Evolutionary conservation across 2,113 vertebrate genomes (phyloP).

Genomic region (Paramormyrops kingsleyae): DNA sequence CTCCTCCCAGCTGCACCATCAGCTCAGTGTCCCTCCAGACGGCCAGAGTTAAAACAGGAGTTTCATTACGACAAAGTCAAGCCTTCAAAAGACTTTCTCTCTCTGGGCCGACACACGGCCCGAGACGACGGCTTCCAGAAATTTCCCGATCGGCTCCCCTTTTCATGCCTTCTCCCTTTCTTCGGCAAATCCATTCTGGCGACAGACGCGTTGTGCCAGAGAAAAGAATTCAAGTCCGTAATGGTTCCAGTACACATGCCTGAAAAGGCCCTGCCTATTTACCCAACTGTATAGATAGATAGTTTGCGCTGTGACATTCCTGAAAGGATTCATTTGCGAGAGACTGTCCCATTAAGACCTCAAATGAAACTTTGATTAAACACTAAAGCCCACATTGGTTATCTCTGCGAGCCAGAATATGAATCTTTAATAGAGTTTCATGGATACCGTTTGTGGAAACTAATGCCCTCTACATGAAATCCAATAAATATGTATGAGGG

Average conservation of each 20-base stretch:
- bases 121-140: neutral
- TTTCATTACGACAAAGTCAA: neutral
- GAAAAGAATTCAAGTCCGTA: neutral
- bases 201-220: neutral
- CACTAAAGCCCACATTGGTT: constrained; percentile 7
- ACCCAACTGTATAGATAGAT: neutral
- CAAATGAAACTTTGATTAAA: constrained; percentile 20
- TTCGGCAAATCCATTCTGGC: neutral
- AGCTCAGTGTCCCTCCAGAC: neutral
- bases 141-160: neutral
- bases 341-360: constrained; percentile 12
- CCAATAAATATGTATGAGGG: constrained; percentile 22
- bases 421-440: constrained; percentile 19
- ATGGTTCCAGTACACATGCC: neutral
- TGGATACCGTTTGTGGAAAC: neutral
- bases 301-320: neutral
- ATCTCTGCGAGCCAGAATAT: constrained; percentile 5
- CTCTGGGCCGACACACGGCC: neutral
- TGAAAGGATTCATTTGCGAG: constrained; percentile 6
- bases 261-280: neutral
- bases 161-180: neutral
- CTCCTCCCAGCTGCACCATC: neutral
- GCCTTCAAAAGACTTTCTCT: neutral
- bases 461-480: constrained; percentile 20
- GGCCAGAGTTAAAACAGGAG: neutral